phyloP scores from a whole-genome alignment of 2,888 invertebrate species.

The Empis livida region DNA sequence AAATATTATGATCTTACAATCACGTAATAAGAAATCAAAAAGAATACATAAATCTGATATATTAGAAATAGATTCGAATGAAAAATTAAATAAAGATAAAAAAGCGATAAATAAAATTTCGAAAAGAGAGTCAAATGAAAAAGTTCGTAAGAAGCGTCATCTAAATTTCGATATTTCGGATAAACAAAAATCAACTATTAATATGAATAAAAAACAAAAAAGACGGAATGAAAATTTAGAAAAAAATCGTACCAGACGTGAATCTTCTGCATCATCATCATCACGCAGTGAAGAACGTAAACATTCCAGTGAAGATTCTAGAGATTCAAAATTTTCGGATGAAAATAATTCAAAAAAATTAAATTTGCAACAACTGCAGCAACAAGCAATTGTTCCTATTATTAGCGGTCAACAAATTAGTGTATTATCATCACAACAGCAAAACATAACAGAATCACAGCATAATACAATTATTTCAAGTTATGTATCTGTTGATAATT shows the following conservation, averaged over 20 bases:
- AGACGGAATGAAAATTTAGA: neutral
- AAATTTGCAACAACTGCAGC: too few relatives aligned
- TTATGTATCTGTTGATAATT: too few relatives aligned
- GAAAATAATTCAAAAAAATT: too few relatives aligned
- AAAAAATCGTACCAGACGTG: neutral
- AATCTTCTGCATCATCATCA: neutral
- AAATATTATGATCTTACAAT: conserved; percentile 46
- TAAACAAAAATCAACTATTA: neutral
- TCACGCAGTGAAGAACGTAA: neutral
- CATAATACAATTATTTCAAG: too few relatives aligned
- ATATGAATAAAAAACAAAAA: neutral
- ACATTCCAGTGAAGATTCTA: too few relatives aligned
- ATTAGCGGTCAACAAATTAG: too few relatives aligned
- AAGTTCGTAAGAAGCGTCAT: neutral
- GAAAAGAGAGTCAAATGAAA: neutral
- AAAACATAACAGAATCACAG: too few relatives aligned
- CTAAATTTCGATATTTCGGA: too few relatives aligned
- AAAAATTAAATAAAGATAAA: neutral
- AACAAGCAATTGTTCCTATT: too few relatives aligned
- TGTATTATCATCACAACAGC: too few relatives aligned
- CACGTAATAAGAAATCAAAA: conserved; percentile 42
- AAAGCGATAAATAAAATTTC: neutral
- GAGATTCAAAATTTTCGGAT: too few relatives aligned
- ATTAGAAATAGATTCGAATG: neutral
- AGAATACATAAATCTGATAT: neutral